Percentiles rank a stretch among this genome's conserved stretches.
Conservation (phyloP, 2,797 vertebrate species). For the Orientallactaga sibirica region DNA sequence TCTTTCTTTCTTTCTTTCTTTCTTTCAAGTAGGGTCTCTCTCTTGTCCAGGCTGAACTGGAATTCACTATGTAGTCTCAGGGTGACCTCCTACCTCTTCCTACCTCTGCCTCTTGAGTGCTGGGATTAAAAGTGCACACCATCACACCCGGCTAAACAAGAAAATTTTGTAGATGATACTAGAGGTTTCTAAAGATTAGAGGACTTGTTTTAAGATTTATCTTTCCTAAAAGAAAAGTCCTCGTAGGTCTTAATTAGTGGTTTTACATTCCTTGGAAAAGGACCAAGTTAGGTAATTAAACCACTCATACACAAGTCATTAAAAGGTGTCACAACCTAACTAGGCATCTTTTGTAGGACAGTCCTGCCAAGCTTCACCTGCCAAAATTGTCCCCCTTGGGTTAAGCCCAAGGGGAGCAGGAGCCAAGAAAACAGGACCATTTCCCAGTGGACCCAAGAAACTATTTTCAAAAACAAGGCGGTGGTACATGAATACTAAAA, state of each 20-base stretch:
- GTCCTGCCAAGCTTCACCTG: not conserved
- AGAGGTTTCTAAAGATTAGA: not conserved
- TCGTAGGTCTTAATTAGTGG: not conserved
- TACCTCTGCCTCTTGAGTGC: no score
- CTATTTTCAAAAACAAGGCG: not conserved
- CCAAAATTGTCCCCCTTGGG: not conserved
- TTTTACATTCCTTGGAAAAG: not conserved
- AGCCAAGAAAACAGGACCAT: not conserved
- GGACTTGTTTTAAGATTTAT: not conserved
- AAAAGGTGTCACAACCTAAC: not conserved
- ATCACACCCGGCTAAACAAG: no score
- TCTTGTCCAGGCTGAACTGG: no score
- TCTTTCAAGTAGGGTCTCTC: not conserved
- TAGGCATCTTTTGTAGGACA: rapidly evolving
- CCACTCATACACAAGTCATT: no score
- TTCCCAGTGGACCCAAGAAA: not conserved
- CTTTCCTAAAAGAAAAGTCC: not conserved
- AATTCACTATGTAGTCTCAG: no score
- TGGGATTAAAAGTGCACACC: no score
- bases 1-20: no score
- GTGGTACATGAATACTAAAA: rapidly evolving
- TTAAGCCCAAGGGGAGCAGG: not conserved
- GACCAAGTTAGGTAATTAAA: not conserved
- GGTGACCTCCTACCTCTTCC: no score
- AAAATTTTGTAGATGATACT: not conserved